Evolutionary conservation across 1,140 invertebrate species (phyloP).

Genomic region (Ceratosolen solmsi): DNA sequence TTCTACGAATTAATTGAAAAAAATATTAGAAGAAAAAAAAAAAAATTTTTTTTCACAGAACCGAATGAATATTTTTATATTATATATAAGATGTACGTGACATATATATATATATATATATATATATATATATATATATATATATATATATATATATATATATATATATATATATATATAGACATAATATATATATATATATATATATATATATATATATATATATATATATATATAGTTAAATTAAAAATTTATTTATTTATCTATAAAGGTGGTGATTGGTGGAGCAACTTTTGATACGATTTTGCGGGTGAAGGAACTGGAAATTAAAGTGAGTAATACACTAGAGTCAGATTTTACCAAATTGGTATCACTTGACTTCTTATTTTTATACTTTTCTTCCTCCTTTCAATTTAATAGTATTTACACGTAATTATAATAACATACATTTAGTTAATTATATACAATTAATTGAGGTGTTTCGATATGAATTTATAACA

Average conservation of each 20-base stretch:
- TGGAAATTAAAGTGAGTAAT: conserved; percentile 80
- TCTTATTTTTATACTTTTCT: conserved; percentile 67
- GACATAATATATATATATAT: neutral
- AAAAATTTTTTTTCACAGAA: conserved; percentile 16
- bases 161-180: neutral
- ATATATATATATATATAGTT: no score
- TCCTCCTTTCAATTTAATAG: conserved; percentile 58
- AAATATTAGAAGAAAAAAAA: neutral
- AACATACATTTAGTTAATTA: no score
- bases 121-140: no score
- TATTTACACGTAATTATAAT: conserved; percentile 68
- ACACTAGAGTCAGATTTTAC: conserved; percentile 64
- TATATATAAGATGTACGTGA: neutral
- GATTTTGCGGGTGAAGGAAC: conserved; percentile 78
- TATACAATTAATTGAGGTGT: no score
- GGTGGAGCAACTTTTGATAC: conserved; percentile 88
- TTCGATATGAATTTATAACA: no score
- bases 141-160: no score
- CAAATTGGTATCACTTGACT: conserved; percentile 72
- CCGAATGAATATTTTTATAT: neutral
- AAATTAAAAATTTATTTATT: conserved; percentile 46
- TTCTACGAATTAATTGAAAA: conserved; percentile 15
- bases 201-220: no score
- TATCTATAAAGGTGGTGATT: conserved; percentile 80
- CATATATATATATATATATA: no score